These are phyloP conservation scores for Hoplostethus atlanticus DNA, from an alignment of 2,797 vertebrate species.

Conservation along the genomic window DNA sequence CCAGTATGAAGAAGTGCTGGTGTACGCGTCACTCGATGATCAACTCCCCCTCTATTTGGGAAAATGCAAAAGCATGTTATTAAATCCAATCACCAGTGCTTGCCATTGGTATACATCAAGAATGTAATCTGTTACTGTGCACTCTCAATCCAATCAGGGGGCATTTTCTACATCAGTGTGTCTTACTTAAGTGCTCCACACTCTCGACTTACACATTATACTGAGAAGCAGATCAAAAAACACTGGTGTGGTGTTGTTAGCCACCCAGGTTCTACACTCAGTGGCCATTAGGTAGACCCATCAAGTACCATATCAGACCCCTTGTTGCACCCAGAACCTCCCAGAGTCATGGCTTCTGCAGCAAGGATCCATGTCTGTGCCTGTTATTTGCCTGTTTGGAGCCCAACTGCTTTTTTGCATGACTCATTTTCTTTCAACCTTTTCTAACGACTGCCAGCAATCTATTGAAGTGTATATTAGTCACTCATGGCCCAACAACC, in stretches of 20 bases:
- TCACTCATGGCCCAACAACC: too few relatives aligned
- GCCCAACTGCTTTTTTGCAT: too few relatives aligned
- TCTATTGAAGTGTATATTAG: too few relatives aligned
- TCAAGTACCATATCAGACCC: neutral
- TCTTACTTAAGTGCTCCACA: constrained; percentile 22
- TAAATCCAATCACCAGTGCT: constrained; percentile 59
- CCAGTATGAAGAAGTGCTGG: constrained; percentile 43
- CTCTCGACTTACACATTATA: constrained; percentile 12
- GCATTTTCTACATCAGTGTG: neutral
- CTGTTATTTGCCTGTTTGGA: too few relatives aligned
- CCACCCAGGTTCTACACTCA: constrained; percentile 9
- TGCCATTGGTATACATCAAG: constrained; percentile 49
- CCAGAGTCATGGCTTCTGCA: too few relatives aligned
- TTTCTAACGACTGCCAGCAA: too few relatives aligned
- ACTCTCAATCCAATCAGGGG: constrained; percentile 11
- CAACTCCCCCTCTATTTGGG: constrained; percentile 46
- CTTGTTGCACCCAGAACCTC: too few relatives aligned
- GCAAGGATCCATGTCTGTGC: too few relatives aligned
- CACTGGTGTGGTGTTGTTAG: neutral
- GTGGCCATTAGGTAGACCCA: neutral
- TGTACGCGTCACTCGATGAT: constrained; percentile 23
- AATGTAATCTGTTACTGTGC: constrained; percentile 46
- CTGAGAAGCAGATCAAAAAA: constrained; percentile 21
- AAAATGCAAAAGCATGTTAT: constrained; percentile 68
- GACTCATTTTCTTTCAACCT: too few relatives aligned